Percentiles rank a stretch among this genome's conserved stretches.
Evolutionary conservation across 2,888 invertebrate species (phyloP).

Genomic region (Mythimna lalbum): DNA sequence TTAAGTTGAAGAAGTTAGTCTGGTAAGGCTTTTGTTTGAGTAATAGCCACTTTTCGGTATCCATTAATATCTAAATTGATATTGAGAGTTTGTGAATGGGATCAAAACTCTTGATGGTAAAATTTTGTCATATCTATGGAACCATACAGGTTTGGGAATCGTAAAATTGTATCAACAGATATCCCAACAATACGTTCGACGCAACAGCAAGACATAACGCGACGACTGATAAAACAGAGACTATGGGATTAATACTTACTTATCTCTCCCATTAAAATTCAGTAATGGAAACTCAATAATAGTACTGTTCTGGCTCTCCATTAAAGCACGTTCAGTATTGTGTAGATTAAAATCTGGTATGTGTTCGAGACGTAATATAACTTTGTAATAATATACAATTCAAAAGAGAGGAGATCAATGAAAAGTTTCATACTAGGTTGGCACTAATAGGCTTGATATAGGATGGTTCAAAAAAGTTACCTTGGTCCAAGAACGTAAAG

Average conservation of each 20-base stretch:
- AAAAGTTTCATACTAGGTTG: background rate
- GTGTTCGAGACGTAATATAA: background rate
- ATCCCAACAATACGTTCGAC: background rate
- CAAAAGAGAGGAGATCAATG: background rate
- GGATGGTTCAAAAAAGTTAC: no score
- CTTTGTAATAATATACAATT: background rate
- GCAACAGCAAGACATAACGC: background rate
- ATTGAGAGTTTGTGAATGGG: constrained; percentile 2
- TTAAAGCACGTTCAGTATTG: background rate
- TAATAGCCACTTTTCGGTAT: constrained; percentile 36
- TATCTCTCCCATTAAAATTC: constrained; percentile 16
- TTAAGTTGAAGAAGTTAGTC: constrained; percentile 47
- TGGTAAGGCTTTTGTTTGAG: constrained; percentile 30
- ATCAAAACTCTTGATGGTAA: background rate
- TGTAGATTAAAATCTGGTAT: background rate
- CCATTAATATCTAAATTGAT: constrained; percentile 44
- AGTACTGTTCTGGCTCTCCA: background rate
- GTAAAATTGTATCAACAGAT: background rate
- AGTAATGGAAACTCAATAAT: background rate
- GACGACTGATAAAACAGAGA: constrained; percentile 19
- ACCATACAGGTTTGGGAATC: no score
- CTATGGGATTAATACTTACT: background rate
- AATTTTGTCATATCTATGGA: background rate
- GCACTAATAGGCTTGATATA: background rate
- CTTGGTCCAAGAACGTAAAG: no score